These are phyloP conservation scores for Synergus itoensis DNA, from an alignment of 2,888 invertebrate genomes.

Conservation along the genomic window DNA sequence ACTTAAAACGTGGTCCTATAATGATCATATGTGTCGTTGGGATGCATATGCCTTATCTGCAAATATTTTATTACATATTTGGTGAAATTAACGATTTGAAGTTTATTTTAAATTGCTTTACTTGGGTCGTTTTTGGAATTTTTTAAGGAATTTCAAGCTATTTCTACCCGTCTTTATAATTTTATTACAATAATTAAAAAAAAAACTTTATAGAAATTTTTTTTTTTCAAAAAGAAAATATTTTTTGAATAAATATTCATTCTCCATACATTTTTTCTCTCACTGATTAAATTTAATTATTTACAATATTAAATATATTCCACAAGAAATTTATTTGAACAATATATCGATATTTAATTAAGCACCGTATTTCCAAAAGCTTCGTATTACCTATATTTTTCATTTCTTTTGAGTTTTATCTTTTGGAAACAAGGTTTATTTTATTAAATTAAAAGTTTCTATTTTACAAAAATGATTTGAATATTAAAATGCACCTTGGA, in stretches of 20 bases:
- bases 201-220: neutral
- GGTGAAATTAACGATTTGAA: constrained; percentile 6
- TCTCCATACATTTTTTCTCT: neutral
- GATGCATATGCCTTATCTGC: constrained; percentile 56
- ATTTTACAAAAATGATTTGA: constrained; percentile 25
- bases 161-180: neutral
- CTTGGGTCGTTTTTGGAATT: neutral
- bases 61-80: neutral
- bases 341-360: neutral
- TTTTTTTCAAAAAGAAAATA: neutral
- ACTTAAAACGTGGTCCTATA: constrained; percentile 73
- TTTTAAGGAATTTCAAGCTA: neutral
- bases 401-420: neutral
- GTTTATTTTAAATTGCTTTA: neutral
- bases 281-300: constrained; percentile 21
- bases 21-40: constrained; percentile 74
- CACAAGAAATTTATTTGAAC: neutral
- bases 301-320: constrained; percentile 37
- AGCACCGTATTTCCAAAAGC: neutral
- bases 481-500: neutral
- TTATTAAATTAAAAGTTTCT: constrained; percentile 36
- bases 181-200: neutral
- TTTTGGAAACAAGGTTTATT: constrained; percentile 5
- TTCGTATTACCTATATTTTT: neutral
- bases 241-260: neutral